Base-by-base conservation (phyloP, 2,888 invertebrate genomes). In the Cheilosia variabilis region DNA sequence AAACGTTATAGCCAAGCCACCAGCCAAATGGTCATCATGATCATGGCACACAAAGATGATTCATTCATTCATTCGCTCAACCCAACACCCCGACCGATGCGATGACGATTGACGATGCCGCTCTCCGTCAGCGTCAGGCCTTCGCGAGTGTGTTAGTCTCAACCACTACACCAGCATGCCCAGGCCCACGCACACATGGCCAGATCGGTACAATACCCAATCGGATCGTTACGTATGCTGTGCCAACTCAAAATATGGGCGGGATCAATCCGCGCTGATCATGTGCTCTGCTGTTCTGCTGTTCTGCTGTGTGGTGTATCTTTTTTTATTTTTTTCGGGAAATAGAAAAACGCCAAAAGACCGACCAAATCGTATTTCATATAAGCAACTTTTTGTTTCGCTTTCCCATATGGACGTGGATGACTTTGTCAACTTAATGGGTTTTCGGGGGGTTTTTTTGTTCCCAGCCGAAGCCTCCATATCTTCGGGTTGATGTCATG, bases 171-270 rank as follows among this genome's bases (percentile, higher is more conserved):
- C 1, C 55, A 27, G 7, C 4, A 1, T 31, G 2, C 7, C 13
- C 17, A 45, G 53, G 45, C 24, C 13, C 17, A 45, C 60, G 45
- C 24, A 68, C 34, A 62, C 57, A 10, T 69, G 15, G 34, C 17
- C 2, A 50, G 43, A 57, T n/a, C 52, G 31, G 63, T 34, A 52
- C 72, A 79, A 47, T 65, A 73, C 22, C 80, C 80, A 80, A 80
- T 80, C 66, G 58, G 68, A 80, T 80, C 80, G 60, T 60, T 62
- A 73, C 60, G 45, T 65, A 80, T 62, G 53, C 60, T 41, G 53
- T 22, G 37, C 58, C 66, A 68, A 73, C 73, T 68, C 22, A 53
- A 73, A 80, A 22, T 60, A 80, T 73, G 80, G 80, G 80, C 80
- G 80, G 80, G 80, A 73, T 73, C 66, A 73, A 60, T 47, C 24